Conservation (phyloP, 1,140 invertebrate genomes). For the Cecropterus lyciades region DNA sequence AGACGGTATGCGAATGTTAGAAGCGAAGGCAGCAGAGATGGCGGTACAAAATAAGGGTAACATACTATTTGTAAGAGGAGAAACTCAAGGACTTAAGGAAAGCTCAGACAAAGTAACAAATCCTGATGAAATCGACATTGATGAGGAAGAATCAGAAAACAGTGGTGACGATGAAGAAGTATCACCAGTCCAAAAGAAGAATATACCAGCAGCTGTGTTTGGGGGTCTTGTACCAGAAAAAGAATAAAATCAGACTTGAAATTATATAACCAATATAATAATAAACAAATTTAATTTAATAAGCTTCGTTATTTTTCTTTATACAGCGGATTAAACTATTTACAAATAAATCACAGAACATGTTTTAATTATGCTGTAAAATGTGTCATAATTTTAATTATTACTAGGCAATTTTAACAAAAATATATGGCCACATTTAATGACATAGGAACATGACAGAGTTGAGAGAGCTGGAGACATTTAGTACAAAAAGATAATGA, state of each 20-base stretch:
- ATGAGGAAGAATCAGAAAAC: constrained; percentile 91
- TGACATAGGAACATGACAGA: constrained; percentile 1
- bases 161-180: constrained; percentile 87
- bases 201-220: constrained; percentile 94
- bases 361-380: constrained; percentile 33
- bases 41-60: constrained; percentile 85
- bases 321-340: constrained; percentile 54
- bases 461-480: not conserved
- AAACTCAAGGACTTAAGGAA: constrained; percentile 92
- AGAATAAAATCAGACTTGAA: constrained; percentile 42
- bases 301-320: constrained; percentile 59
- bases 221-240: constrained; percentile 87
- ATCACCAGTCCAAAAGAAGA: constrained; percentile 91
- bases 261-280: constrained; percentile 53
- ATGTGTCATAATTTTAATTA: constrained; percentile 1
- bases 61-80: constrained; percentile 94
- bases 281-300: constrained; percentile 60
- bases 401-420: not conserved
- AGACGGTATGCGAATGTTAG: constrained; percentile 94
- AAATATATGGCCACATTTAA: not conserved
- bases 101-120: constrained; percentile 90
- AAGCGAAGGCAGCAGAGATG: constrained; percentile 92
- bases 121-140: constrained; percentile 97
- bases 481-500: not conserved
- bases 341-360: constrained; percentile 70